Conservation (phyloP, 2,888 invertebrate genomes). For the Hypena proboscidalis region DNA sequence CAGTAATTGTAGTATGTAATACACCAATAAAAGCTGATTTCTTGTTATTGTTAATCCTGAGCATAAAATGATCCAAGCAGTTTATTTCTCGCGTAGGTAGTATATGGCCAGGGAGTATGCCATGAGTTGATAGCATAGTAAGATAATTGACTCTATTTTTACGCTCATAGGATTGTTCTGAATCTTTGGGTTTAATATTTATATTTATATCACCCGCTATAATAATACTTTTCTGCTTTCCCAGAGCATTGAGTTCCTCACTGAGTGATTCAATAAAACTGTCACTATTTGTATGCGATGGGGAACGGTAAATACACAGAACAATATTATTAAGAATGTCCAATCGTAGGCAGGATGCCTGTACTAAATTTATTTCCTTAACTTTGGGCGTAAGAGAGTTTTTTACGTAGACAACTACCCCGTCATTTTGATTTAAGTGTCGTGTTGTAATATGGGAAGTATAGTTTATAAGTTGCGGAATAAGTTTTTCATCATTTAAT, state of each 20-base stretch:
- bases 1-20: constrained; percentile 1
- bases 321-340: constrained; percentile 8
- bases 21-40: constrained; percentile 1
- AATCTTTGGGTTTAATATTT: constrained; percentile 1
- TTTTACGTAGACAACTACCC: constrained; percentile 19
- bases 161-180: constrained; percentile 4
- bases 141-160: constrained; percentile 8
- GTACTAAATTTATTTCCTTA: constrained; percentile 17
- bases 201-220: constrained; percentile 6
- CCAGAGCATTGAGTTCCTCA: constrained; percentile 11
- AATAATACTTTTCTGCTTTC: constrained; percentile 1
- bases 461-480: constrained; percentile 13
- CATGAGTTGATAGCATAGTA: constrained; percentile 3
- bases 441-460: constrained; percentile 3
- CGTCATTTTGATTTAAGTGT: constrained; percentile 23
- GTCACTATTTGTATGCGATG: constrained; percentile 16
- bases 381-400: constrained; percentile 6
- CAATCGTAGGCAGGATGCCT: constrained; percentile 23
- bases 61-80: no score
- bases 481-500: constrained; percentile 12
- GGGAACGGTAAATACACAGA: constrained; percentile 23
- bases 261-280: constrained; percentile 3
- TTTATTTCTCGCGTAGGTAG: constrained; percentile 9
- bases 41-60: constrained; percentile 1
- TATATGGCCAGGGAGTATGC: constrained; percentile 10